These are phyloP conservation scores for Alauda arvensis DNA, from an alignment of 2,797 vertebrate species.

Conservation along the genomic window DNA sequence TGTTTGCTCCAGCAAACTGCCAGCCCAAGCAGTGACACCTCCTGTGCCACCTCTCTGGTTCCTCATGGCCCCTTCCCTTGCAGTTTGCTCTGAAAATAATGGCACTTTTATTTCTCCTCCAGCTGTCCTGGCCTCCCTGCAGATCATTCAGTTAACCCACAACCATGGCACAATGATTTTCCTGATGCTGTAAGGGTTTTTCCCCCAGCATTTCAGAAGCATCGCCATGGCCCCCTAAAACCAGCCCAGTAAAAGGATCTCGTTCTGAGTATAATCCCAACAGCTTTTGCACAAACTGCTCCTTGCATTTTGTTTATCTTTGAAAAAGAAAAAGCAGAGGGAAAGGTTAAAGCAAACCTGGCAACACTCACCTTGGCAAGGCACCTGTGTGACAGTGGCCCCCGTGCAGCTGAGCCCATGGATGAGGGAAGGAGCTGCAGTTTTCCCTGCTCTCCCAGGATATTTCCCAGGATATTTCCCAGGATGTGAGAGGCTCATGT, in stretches of 20 bases:
- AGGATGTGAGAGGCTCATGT: rapidly evolving
- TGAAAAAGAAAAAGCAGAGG: not conserved
- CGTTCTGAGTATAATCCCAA: not conserved
- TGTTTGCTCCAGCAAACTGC: not conserved
- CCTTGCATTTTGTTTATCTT: not conserved
- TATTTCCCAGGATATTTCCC: rapidly evolving
- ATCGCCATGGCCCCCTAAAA: not conserved
- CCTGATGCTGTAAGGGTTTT: no score
- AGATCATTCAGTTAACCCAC: not conserved
- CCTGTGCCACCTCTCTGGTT: not conserved
- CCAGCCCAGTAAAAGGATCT: not conserved
- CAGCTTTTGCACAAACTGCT: not conserved
- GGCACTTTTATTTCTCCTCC: not conserved
- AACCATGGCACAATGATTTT: rapidly evolving
- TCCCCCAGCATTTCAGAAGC: not conserved
- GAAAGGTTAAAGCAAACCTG: not conserved
- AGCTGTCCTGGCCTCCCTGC: not conserved
- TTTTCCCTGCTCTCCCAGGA: not conserved
- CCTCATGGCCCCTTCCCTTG: not conserved
- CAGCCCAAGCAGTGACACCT: not conserved
- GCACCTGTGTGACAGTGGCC: not conserved
- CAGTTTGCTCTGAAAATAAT: not conserved
- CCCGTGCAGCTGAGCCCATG: rapidly evolving
- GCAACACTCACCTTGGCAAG: not conserved
- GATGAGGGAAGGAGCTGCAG: not conserved